Base-by-base conservation (phyloP, 2,797 vertebrate genomes). In the Sebastes vulpes region DNA sequence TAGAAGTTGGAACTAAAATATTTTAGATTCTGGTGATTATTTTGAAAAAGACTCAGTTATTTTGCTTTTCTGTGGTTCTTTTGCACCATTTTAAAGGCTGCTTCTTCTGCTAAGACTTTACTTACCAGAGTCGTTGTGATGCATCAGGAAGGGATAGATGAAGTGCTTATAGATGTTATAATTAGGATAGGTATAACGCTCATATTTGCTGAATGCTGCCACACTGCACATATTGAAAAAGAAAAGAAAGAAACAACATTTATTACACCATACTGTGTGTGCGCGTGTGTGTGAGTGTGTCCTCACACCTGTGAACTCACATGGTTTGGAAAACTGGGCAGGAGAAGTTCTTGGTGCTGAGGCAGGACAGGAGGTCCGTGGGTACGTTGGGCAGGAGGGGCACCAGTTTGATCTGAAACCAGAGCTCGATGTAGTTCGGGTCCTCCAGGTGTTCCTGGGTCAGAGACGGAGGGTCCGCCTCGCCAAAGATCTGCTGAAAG, bases 321-420 rank as follows among this genome's bases (percentile, higher is more conserved):
- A 97, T 86, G 31, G 87, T 88, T 82, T 96, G 96, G 86, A 90
- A 97, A 29, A 87, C 94, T 0, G 88, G 83, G 52, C 95, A 96
- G 92, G 93, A 94, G 90, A 96, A 96, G 77, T 94, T 93, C 82
- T 96, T 97, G 72, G 75, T 86, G 87, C 95, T 95, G 85, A 97
- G 94, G 82, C 96, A 96, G 56, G 83, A 83, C 67, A 97, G 92
- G 50, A 96, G 92, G 4, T 70, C 63, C 5, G 61, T 50, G 1
- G 92, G 81, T 0, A 95, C 3, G 0, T 79, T 4, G 0, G 94
- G 90, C 70, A 96, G 85, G 14, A 94, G 90, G 9, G 96, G 95
- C 75, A 86, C 82, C 72, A 96, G 81, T 71, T 96, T 96, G 82
- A 95, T 60, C 67, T 87, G 69, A 82, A 96, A 96, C 96, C 96